Evolutionary conservation across 2,113 vertebrate genomes (phyloP).

Genomic region (Phaetusa simplex): DNA sequence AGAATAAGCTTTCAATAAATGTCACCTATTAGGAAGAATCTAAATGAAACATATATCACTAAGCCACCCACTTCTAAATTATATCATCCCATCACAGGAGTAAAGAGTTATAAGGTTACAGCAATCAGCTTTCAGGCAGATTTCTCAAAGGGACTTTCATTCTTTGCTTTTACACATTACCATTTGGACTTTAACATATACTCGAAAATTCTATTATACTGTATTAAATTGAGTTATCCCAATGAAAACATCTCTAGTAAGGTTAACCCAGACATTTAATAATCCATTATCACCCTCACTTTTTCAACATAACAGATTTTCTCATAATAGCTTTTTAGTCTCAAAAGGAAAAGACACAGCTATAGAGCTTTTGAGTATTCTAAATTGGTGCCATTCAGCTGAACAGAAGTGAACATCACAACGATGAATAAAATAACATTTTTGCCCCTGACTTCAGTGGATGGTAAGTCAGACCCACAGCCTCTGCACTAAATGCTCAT

Average conservation of each 20-base stretch:
- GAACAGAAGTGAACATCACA: background rate
- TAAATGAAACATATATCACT: conserved; percentile 21
- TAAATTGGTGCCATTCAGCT: background rate
- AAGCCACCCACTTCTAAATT: background rate
- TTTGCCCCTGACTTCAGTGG: background rate
- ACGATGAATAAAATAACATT: background rate
- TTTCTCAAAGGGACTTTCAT: conserved; percentile 35
- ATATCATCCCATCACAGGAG: background rate
- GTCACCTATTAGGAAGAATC: conserved; percentile 28
- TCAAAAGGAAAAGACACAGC: background rate
- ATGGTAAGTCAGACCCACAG: background rate
- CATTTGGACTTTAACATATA: conserved; percentile 19
- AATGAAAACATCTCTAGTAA: conserved; percentile 53
- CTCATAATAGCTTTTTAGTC: conserved; percentile 7
- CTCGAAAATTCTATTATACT: conserved; percentile 43
- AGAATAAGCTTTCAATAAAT: conserved; percentile 49
- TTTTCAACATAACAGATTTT: conserved; percentile 27
- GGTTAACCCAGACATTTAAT: conserved; percentile 56
- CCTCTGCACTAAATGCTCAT: background rate
- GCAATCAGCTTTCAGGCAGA: background rate
- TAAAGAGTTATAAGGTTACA: conserved; percentile 19
- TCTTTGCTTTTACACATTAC: conserved; percentile 9
- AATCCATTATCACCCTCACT: conserved; percentile 50
- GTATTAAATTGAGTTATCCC: conserved; percentile 46
- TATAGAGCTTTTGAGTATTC: background rate